A percentile compares a stretch with the other conserved stretches of the same genome.
phyloP scores from a whole-genome alignment of 2,797 vertebrate species.

The Aselliscus stoliczkanus region DNA sequence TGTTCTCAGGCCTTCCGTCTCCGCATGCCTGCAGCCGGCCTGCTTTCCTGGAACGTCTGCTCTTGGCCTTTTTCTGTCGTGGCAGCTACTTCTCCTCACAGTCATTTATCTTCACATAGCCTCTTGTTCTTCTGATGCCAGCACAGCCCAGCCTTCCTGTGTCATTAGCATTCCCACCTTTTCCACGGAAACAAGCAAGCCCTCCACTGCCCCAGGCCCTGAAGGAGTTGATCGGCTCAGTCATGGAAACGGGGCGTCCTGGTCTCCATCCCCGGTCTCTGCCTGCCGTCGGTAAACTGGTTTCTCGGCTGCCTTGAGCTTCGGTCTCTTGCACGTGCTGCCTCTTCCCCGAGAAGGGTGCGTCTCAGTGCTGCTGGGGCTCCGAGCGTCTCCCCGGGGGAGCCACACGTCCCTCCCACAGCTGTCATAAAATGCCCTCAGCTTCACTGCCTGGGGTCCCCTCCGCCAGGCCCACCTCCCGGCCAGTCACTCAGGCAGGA shows the following conservation, averaged over 20 bases:
- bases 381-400: neutral
- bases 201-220: neutral
- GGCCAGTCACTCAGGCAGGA: no score
- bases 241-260: accelerated
- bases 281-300: accelerated
- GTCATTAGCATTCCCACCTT: accelerated
- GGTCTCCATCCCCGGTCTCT: neutral
- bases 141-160: neutral
- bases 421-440: neutral
- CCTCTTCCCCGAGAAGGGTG: neutral
- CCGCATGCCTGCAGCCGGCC: accelerated
- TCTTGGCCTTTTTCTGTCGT: neutral
- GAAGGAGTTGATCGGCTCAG: neutral
- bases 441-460: neutral
- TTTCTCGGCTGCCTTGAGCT: neutral
- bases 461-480: no score
- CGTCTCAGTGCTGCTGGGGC: accelerated
- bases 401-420: neutral
- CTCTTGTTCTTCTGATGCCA: no score
- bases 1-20: accelerated
- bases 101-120: neutral
- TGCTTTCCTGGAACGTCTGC: neutral
- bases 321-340: accelerated
- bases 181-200: neutral
- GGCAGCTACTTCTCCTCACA: no score